phyloP scores from a whole-genome alignment of 2,888 invertebrate species.

The Drosophila ustulata region DNA sequence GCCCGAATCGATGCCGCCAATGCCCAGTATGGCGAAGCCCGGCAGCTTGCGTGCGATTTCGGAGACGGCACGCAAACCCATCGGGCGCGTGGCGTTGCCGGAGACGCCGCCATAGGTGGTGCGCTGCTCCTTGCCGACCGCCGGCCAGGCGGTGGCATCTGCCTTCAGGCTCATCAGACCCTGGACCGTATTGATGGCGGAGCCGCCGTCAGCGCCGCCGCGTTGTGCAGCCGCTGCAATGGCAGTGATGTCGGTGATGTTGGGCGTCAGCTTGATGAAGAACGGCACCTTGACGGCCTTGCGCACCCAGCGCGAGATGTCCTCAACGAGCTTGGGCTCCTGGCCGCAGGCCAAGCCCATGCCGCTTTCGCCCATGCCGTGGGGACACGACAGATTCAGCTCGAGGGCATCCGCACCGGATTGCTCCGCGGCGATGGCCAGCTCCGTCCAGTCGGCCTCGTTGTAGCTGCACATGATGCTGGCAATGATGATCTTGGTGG shows the following conservation, averaged over 20 bases:
- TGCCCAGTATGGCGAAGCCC: conserved; percentile 96
- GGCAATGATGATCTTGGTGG: conserved; percentile 95
- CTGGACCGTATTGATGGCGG: conserved; percentile 98
- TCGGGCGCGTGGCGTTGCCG: conserved; percentile 97
- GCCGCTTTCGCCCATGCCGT: conserved; percentile 99
- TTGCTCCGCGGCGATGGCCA: conserved; percentile 91
- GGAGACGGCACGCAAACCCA: conserved; percentile 96
- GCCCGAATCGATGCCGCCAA: conserved; percentile 98
- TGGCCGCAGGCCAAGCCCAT: conserved; percentile 99
- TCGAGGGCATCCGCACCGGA: conserved; percentile 98
- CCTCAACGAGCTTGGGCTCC: conserved; percentile 94
- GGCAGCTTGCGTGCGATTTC: conserved; percentile 93
- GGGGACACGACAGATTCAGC: conserved; percentile 98
- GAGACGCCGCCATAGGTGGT: conserved; percentile 98
- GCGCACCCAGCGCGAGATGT: conserved; percentile 96
- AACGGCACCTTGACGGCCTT: conserved; percentile 95
- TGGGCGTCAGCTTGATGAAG: conserved; percentile 98
- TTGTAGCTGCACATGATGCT: conserved; percentile 97
- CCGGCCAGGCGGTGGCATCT: conserved; percentile 96
- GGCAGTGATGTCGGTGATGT: conserved; percentile 96
- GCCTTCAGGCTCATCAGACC: conserved; percentile 95
- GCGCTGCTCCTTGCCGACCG: conserved; percentile 90
- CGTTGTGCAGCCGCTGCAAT: conserved; percentile 96
- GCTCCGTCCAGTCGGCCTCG: conserved; percentile 94
- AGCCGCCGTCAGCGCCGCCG: conserved; percentile 97